Evolutionary conservation across 2,113 vertebrate genomes (phyloP).

Genomic region (Steatornis caripensis): DNA sequence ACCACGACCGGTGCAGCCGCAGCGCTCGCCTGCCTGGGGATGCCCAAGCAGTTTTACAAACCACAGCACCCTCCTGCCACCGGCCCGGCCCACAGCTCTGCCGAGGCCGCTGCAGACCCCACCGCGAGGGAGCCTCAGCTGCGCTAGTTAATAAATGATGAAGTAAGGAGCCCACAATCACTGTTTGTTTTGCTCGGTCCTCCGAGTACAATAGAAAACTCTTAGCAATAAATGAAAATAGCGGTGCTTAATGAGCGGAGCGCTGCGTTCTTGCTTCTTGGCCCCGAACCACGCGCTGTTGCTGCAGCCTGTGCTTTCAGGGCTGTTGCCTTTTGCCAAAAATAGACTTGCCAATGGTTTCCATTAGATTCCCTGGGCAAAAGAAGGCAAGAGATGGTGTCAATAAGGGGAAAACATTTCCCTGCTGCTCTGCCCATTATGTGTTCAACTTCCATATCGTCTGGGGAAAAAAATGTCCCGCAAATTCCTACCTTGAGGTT

Average conservation of each 20-base stretch:
- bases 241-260: background rate
- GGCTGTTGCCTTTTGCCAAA: background rate
- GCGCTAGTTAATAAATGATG: too few relatives aligned
- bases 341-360: background rate
- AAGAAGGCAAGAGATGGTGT: background rate
- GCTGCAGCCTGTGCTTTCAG: background rate
- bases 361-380: background rate
- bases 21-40: background rate
- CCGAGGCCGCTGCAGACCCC: background rate
- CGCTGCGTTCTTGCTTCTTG: background rate
- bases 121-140: background rate
- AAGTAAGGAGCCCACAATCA: background rate
- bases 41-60: too few relatives aligned
- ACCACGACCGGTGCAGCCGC: background rate
- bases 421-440: background rate
- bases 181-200: background rate
- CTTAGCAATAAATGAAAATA: background rate
- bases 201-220: background rate
- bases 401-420: background rate
- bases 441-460: background rate
- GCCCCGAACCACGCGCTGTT: rapidly evolving
- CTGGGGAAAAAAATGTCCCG: background rate
- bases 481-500: background rate
- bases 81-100: background rate
- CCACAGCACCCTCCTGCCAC: background rate